Conservation (phyloP, 2,113 vertebrate genomes). For the Sphyrna mokarran region DNA sequence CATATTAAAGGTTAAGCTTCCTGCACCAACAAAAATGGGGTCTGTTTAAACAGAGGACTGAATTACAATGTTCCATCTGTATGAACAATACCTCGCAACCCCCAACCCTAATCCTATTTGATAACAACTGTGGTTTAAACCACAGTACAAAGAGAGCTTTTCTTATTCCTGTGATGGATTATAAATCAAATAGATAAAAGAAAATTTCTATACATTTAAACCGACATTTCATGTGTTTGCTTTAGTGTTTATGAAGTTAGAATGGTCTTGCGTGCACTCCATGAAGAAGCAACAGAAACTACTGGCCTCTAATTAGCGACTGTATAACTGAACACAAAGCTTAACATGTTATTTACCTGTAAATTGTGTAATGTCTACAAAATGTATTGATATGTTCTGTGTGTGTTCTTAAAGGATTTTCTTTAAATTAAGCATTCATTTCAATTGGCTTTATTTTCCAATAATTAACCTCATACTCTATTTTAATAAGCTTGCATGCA, state of each 20-base stretch:
- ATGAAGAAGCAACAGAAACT: background rate
- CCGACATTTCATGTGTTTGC: background rate
- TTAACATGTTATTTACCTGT: conserved; percentile 1
- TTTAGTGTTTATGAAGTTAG: background rate
- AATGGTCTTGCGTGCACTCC: background rate
- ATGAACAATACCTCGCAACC: background rate
- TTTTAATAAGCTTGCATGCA: background rate
- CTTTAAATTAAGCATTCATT: background rate
- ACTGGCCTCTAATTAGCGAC: background rate
- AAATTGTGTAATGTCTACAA: background rate
- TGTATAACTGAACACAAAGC: background rate
- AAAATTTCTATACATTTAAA: background rate
- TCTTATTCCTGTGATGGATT: background rate
- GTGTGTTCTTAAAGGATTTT: background rate
- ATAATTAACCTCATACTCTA: background rate
- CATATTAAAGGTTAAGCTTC: too few relatives aligned
- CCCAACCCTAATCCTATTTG: background rate
- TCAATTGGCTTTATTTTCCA: background rate
- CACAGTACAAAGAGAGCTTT: background rate
- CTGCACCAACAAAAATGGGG: too few relatives aligned
- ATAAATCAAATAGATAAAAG: background rate
- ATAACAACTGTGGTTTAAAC: background rate
- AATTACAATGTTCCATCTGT: background rate
- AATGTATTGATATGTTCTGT: background rate
- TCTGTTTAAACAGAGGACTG: background rate